Percentiles rank a stretch among this genome's conserved stretches.
These are phyloP conservation scores for Datnioides undecimradiatus DNA, from an alignment of 2,113 vertebrate genomes.

Conservation along the genomic window DNA sequence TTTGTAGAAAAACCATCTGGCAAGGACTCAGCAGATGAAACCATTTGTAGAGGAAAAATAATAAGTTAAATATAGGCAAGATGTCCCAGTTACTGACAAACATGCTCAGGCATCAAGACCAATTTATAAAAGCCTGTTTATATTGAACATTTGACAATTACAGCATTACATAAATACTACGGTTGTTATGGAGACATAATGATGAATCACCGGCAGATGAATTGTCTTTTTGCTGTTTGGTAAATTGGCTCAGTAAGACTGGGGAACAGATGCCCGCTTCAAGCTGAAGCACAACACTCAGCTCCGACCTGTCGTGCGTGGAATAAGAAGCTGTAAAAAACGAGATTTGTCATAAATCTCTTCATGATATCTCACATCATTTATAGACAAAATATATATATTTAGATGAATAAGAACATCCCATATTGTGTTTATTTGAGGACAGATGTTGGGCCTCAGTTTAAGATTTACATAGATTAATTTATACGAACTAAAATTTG, in stretches of 20 bases:
- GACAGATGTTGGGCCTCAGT: not conserved
- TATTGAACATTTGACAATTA: conserved; percentile 33
- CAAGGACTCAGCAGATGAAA: conserved; percentile 40
- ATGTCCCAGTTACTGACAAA: conserved; percentile 52
- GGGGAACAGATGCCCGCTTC: conserved; percentile 32
- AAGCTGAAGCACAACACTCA: conserved; percentile 11
- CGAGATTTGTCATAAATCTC: not conserved
- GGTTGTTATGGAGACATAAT: conserved; percentile 67
- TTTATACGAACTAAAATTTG: not conserved
- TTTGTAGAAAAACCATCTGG: conserved; percentile 26
- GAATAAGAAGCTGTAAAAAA: not conserved
- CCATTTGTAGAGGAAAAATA: conserved; percentile 10
- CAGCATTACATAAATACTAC: conserved; percentile 53
- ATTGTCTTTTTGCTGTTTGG: conserved; percentile 26
- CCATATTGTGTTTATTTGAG: not conserved
- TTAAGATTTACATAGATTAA: conserved; percentile 22
- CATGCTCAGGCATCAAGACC: conserved; percentile 33
- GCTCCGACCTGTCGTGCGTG: conserved; percentile 21
- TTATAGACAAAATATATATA: not conserved
- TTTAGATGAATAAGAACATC: not conserved
- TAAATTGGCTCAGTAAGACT: conserved; percentile 20
- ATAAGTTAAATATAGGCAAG: conserved; percentile 48
- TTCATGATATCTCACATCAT: conserved; percentile 1
- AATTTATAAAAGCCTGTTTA: conserved; percentile 46
- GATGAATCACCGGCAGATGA: conserved; percentile 54